Conservation (phyloP, 2,797 vertebrate genomes). For the Streptopelia turtur region DNA sequence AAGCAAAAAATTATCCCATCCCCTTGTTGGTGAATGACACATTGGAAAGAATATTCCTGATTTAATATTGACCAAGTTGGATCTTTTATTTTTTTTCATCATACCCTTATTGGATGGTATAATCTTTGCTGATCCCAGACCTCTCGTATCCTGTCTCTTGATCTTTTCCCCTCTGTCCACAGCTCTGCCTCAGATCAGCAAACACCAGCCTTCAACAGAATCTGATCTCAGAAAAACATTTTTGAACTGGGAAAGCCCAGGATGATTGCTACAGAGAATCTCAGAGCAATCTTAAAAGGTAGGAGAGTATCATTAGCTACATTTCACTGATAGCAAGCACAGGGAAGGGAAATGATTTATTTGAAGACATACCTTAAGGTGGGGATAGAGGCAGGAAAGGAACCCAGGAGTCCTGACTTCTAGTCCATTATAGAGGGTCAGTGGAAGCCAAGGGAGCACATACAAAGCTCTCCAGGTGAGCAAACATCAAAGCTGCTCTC, state of each 20-base stretch:
- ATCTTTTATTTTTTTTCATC: not conserved
- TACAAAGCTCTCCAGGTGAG: not conserved
- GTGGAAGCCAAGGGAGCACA: not conserved
- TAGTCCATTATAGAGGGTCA: not conserved
- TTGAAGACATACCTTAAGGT: not conserved
- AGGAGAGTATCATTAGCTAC: not conserved
- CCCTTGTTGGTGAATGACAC: not conserved
- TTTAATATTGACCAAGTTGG: not conserved
- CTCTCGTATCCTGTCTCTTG: not conserved
- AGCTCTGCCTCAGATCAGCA: not conserved
- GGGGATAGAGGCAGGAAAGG: not conserved
- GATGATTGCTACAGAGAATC: not conserved
- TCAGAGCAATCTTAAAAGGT: not conserved
- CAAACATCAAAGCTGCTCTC: not conserved
- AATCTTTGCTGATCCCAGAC: not conserved
- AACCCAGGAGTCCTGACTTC: not conserved
- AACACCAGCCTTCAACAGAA: not conserved
- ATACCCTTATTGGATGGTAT: not conserved
- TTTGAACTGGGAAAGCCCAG: not conserved
- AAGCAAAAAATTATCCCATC: not conserved
- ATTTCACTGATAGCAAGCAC: not conserved
- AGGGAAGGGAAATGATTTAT: not conserved
- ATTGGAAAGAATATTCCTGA: not conserved
- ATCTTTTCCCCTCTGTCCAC: not conserved
- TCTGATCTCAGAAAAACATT: not conserved